Evolutionary conservation across 2,888 invertebrate genomes (phyloP), one percentile per base, ranked within the genome.

Genomic region (Marronus borbonicus): DNA sequence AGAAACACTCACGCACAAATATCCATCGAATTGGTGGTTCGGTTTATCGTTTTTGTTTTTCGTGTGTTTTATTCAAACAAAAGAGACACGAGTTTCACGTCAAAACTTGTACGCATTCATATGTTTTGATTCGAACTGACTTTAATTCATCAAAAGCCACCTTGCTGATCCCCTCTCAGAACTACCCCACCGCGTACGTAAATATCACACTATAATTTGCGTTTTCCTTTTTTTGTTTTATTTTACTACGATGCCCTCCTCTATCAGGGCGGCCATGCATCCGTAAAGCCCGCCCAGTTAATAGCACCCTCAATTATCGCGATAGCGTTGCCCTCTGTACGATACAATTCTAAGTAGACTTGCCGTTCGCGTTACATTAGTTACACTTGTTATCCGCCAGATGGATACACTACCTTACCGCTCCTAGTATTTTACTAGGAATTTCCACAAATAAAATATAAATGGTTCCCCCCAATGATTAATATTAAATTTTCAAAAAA

Each of bases 101-200:
- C 79, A 79, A 79, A 84, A 84, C 84, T 84, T 85, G 85, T 85
- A 87, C 84, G 85, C 88, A 88, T 87, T 88, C 87, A 87, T 87
- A 86, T 87, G 88, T 88, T 88, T 88, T 89, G 89, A 89, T 89
- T 88, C 88, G 87, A 88, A 89, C 89, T 89, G 89, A 89, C 88
- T 88, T 84, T 88, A 88, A 88, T 87, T 87, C 87, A 86, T 87
- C 88, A 86, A 86, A 86, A 86, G 86, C 86, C 87, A 87, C 87
- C 84, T 85, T 83, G 86, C 86, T 83, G 85, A 85, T 86, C 86
- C 86, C 86, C 87, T 84, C 84, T 84, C 84, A 80, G 82, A 81
- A 82, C 83, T 80, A 86, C 88, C 88, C 88, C 88, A 88, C 88
- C 87, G 87, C 87, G 80, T 69, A 80, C 78, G 76, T 80, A 81